phyloP scores from a whole-genome alignment of 2,888 invertebrate species.

The Amorpha juglandis region DNA sequence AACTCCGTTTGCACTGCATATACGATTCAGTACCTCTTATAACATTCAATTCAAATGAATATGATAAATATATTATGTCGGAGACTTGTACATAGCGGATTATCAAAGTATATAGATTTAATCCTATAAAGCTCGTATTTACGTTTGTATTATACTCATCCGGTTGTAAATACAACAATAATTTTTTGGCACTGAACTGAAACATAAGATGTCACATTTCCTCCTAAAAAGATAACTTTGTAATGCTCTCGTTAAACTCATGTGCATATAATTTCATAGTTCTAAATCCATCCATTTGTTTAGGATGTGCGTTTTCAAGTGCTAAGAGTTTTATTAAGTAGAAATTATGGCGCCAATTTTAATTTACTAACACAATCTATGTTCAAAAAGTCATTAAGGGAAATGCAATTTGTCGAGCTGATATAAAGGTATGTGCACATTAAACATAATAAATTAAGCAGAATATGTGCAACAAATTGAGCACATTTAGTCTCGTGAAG shows the following conservation, averaged over 20 bases:
- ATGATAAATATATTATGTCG: background rate
- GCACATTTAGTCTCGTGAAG: slow-evolving; percentile 22
- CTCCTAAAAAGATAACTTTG: too few species aligned
- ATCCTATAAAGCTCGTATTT: background rate
- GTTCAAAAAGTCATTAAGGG: background rate
- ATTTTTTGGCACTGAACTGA: too few species aligned
- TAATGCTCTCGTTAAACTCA: background rate
- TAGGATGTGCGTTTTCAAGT: too few species aligned
- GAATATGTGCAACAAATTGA: slow-evolving; percentile 19
- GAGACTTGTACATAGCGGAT: background rate
- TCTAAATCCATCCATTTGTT: too few species aligned
- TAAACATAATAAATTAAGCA: slow-evolving; percentile 10
- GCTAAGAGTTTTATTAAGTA: too few species aligned
- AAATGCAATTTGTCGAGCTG: background rate
- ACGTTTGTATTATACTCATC: background rate
- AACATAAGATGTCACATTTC: too few species aligned
- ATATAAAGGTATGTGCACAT: slow-evolving; percentile 1
- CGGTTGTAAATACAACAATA: background rate
- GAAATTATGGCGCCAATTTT: too few species aligned
- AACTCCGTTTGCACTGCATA: too few species aligned
- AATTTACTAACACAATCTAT: background rate
- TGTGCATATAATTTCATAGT: too few species aligned
- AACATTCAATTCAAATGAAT: background rate
- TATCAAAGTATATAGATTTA: slow-evolving; percentile 1
- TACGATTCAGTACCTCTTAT: too few species aligned